Percentiles rank a stretch among this genome's conserved stretches.
These are phyloP conservation scores for Chelonus formosanus DNA, from an alignment of 2,888 invertebrate species.

Conservation along the genomic window DNA sequence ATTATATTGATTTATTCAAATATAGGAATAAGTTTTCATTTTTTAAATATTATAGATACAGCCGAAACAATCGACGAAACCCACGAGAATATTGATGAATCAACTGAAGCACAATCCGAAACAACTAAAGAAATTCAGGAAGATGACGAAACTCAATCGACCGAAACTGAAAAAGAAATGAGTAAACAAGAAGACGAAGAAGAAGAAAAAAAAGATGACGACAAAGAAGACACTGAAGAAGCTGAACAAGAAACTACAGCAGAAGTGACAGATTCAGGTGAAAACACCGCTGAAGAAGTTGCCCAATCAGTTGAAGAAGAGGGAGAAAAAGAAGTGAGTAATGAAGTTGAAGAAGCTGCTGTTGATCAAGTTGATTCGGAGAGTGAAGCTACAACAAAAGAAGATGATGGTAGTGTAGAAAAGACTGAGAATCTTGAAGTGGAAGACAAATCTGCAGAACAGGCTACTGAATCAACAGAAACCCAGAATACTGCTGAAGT, in stretches of 20 bases:
- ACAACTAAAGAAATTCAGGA: not conserved
- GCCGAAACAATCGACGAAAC: slow-evolving; percentile 30
- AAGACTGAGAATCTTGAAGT: slow-evolving; percentile 26
- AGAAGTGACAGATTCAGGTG: no score
- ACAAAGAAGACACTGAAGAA: slow-evolving; percentile 20
- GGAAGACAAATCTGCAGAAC: slow-evolving; percentile 37
- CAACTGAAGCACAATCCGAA: not conserved
- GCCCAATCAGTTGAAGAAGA: slow-evolving; percentile 27
- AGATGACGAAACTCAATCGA: slow-evolving; percentile 1
- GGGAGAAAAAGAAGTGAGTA: slow-evolving; percentile 12
- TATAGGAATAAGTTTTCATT: not conserved
- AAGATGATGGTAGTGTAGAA: slow-evolving; percentile 14
- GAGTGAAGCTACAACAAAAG: not conserved
- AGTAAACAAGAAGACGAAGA: slow-evolving; percentile 32
- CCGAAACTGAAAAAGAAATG: not conserved
- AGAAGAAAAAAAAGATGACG: slow-evolving; percentile 34
- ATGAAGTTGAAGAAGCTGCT: no score
- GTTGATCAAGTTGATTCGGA: slow-evolving; percentile 16
- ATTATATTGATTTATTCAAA: not conserved
- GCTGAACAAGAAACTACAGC: slow-evolving; percentile 36
- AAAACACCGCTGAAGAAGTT: no score
- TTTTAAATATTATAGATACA: not conserved
- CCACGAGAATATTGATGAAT: slow-evolving; percentile 18
- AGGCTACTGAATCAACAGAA: slow-evolving; percentile 32
- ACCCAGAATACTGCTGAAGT: slow-evolving; percentile 37